Base-by-base conservation (phyloP, 1,140 invertebrate genomes). In the Brachionus plicatilis region DNA sequence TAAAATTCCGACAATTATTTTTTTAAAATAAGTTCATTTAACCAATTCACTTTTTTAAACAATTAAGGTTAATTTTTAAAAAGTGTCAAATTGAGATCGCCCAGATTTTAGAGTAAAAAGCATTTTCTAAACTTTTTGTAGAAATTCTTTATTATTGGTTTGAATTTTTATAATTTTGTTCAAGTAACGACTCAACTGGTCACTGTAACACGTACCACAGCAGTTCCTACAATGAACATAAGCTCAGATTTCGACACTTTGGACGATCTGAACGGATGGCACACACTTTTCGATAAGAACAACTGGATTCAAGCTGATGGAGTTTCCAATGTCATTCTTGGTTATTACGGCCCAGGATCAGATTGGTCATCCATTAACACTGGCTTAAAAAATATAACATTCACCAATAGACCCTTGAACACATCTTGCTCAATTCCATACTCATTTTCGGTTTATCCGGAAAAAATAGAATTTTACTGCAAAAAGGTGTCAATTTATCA, bases 351-450 rank as follows among this genome's bases (percentile, higher is more conserved):
- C 14, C 72, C 72, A 12, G 72, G 43, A 12, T 76, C 72, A 29
- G 72, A 76, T 41, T 76, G 72, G 72, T 76, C 72, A 20, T 76
- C 72, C n/a, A 50, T 72, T 8, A 72, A n/a, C 41, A 27, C 20
- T 12, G 27, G 20, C 4, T 27, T 50, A 27, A 76, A 50, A 50
- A 76, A 76, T 24, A 27, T 50, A 50, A 50, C 72, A 24, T 50
- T 17, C 12, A 7, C 0, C 33, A 50, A 29, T 8, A 24, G 43
- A 50, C 72, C 72, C 8, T 76, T 29, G 14, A 76, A 24, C 11
- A 27, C 5, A 3, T 27, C 43, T 50, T 76, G 72, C 27, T 27
- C 45, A 33, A 47, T 76, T 27, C 72, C 72, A 27, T 76, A 50
- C 20, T 3, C 17, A 27, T 27, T 76, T 27, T 50, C 43, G 11